phyloP scores from a whole-genome alignment of 2,113 vertebrate genomes.

The Podilymbus podiceps region DNA sequence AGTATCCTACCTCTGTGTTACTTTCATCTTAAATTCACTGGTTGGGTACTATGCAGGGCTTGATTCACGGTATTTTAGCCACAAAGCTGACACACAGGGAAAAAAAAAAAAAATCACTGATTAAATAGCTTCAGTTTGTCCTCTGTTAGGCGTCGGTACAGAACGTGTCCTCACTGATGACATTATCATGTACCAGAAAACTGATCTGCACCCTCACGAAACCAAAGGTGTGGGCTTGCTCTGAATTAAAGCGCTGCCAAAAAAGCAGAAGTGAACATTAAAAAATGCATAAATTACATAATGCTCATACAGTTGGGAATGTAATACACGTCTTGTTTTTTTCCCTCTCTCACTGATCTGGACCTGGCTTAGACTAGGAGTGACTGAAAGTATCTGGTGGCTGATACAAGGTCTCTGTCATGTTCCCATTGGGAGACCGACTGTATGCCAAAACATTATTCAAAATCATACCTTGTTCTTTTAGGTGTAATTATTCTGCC shows the following conservation, averaged over 20 bases:
- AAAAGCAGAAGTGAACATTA: constrained; percentile 4
- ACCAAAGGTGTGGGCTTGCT: constrained; percentile 27
- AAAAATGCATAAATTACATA: constrained; percentile 3
- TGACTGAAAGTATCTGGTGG: neutral
- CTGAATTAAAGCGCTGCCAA: constrained; percentile 18
- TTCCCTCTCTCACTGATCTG: neutral
- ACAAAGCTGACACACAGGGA: neutral
- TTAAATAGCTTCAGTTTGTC: neutral
- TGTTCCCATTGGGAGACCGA: neutral
- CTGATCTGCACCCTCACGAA: neutral
- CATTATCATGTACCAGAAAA: neutral
- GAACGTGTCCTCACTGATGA: neutral
- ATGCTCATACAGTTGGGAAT: neutral
- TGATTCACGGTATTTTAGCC: neutral
- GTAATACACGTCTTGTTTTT: neutral
- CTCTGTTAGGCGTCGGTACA: neutral
- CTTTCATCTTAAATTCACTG: neutral
- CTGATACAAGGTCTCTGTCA: neutral
- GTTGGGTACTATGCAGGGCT: neutral
- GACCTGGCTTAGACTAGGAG: neutral
- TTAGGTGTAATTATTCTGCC: neutral
- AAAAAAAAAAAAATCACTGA: neutral
- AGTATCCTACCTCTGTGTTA: neutral
- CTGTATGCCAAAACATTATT: neutral
- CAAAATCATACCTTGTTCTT: neutral